Conservation (phyloP, 2,888 invertebrate genomes). For the Bombylius major region DNA sequence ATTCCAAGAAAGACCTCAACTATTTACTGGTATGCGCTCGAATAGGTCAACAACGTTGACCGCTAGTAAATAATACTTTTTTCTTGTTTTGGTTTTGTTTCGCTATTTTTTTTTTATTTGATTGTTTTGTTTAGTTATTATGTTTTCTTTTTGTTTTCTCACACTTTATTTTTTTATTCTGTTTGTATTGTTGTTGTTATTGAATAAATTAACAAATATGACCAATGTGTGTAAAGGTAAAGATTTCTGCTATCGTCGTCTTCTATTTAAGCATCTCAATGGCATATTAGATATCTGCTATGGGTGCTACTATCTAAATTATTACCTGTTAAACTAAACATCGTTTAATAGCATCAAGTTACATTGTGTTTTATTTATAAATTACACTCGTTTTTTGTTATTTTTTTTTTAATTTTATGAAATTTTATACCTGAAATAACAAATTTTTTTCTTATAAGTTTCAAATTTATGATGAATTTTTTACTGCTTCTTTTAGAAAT, state of each 20-base stretch:
- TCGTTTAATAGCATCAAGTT: too few relatives aligned
- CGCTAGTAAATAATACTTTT: constrained; percentile 1
- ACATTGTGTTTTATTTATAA: too few relatives aligned
- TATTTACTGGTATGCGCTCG: background rate
- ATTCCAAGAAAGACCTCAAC: constrained; percentile 3
- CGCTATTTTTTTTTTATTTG: background rate
- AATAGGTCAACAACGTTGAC: constrained; percentile 6
- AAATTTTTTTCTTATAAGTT: too few relatives aligned
- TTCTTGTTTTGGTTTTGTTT: background rate
- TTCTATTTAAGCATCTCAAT: too few relatives aligned
- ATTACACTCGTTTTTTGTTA: too few relatives aligned
- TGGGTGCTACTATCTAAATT: too few relatives aligned
- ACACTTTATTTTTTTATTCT: background rate
- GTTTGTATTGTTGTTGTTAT: background rate
- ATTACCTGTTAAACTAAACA: too few relatives aligned
- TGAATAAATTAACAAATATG: background rate
- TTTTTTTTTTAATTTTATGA: too few relatives aligned
- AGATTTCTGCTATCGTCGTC: background rate
- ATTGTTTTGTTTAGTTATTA: background rate
- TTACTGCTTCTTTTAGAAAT: too few relatives aligned
- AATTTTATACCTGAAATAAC: too few relatives aligned
- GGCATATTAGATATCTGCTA: too few relatives aligned
- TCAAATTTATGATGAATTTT: too few relatives aligned
- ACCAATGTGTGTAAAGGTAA: background rate
- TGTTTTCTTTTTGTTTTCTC: background rate